phyloP scores from a whole-genome alignment of 2,888 invertebrate species.

The Chrysomela aeneicollis region DNA sequence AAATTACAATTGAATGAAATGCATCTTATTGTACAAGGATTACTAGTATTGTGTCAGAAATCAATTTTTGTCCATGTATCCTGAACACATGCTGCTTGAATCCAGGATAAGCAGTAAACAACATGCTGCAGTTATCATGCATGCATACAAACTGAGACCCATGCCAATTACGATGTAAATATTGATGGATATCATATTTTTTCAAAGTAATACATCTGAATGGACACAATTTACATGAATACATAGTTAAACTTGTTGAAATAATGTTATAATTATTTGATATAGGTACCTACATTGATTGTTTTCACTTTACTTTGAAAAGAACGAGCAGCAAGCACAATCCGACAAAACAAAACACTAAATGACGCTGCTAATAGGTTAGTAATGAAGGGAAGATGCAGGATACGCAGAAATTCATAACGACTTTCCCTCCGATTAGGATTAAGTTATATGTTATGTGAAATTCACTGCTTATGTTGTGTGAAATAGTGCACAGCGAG shows the following conservation, averaged over 20 bases:
- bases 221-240: background rate
- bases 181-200: conserved; percentile 5
- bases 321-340: no score
- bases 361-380: no score
- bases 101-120: background rate
- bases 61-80: background rate
- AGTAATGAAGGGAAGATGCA: no score
- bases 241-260: background rate
- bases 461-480: no score
- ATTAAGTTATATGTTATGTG: no score
- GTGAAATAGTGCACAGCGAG: no score
- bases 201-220: background rate
- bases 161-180: background rate
- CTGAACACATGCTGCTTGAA: background rate
- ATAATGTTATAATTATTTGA: no score
- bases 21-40: background rate
- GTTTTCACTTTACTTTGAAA: no score
- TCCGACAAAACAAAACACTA: no score
- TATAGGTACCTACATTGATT: no score
- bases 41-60: background rate
- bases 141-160: background rate
- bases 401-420: no score
- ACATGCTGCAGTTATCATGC: background rate
- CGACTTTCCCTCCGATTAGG: no score
- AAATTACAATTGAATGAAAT: conserved; percentile 1